phyloP scores from a whole-genome alignment of 2,888 invertebrate genomes.

The Agonopterix heracliana region DNA sequence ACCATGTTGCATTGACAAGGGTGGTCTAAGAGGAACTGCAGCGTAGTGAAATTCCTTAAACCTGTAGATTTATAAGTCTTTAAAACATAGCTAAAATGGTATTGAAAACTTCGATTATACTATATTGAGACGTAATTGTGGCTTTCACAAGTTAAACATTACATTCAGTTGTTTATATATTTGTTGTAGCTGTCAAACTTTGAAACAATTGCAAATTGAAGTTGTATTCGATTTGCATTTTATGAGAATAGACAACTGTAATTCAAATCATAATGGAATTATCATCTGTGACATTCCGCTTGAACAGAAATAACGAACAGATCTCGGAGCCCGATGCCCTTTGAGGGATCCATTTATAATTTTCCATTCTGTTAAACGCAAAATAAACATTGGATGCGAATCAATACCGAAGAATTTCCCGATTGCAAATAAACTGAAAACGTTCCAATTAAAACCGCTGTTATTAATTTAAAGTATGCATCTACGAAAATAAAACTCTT shows the following conservation, averaged over 20 bases:
- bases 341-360: slow-evolving; percentile 28
- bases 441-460: too few species aligned
- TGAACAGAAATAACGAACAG: slow-evolving; percentile 22
- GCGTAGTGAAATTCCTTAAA: too few species aligned
- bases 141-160: too few species aligned
- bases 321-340: slow-evolving; percentile 22
- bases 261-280: slow-evolving; percentile 32
- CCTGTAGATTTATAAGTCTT: too few species aligned
- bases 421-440: background rate
- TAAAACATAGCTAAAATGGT: too few species aligned
- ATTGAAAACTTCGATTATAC: too few species aligned
- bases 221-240: slow-evolving; percentile 27
- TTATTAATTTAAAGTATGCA: too few species aligned
- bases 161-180: too few species aligned
- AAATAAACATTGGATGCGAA: background rate
- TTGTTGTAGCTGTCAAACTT: background rate
- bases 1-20: too few species aligned
- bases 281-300: slow-evolving; percentile 33
- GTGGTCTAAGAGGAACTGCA: too few species aligned
- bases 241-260: slow-evolving; percentile 29
- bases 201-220: slow-evolving; percentile 3
- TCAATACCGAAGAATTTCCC: background rate
- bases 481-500: background rate
- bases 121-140: too few species aligned
- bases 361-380: background rate